A percentile compares a stretch with the other conserved stretches of the same genome.
Conservation (phyloP, 2,797 vertebrate species). For the Apodemus agrarius region DNA sequence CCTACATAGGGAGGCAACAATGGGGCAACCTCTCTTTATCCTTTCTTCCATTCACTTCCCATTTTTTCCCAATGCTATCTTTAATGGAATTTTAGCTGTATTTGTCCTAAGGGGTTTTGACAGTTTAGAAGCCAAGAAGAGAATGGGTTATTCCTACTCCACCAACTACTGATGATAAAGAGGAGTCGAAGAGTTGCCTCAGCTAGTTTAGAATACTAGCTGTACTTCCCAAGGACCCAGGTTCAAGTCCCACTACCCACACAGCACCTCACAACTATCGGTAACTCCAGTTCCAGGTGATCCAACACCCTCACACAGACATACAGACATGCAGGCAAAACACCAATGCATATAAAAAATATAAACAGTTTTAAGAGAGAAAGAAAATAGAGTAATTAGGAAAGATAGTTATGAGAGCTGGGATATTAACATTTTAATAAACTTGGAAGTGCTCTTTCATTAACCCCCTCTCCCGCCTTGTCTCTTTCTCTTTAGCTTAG, state of each 20-base stretch:
- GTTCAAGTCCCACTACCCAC: background rate
- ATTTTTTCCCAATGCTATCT: background rate
- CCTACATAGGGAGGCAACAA: background rate
- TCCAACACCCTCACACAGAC: background rate
- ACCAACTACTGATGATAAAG: constrained; percentile 13
- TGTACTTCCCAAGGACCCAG: background rate
- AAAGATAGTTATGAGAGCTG: background rate
- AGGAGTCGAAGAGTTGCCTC: background rate
- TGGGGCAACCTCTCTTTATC: background rate
- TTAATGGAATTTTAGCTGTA: background rate
- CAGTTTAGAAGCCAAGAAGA: constrained; percentile 8
- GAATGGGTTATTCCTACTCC: background rate
- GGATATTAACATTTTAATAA: background rate
- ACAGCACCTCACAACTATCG: background rate
- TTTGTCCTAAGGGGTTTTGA: background rate
- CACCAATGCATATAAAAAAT: background rate
- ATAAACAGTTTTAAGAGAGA: background rate
- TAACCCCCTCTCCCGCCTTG: background rate
- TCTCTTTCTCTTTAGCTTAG: background rate
- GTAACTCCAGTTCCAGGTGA: background rate
- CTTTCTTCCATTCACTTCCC: background rate
- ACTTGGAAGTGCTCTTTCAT: background rate
- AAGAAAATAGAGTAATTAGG: background rate
- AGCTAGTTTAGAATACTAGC: background rate
- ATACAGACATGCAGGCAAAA: background rate